Base-by-base conservation (phyloP, 2,888 invertebrate genomes). In the Drosophila mayaguana region DNA sequence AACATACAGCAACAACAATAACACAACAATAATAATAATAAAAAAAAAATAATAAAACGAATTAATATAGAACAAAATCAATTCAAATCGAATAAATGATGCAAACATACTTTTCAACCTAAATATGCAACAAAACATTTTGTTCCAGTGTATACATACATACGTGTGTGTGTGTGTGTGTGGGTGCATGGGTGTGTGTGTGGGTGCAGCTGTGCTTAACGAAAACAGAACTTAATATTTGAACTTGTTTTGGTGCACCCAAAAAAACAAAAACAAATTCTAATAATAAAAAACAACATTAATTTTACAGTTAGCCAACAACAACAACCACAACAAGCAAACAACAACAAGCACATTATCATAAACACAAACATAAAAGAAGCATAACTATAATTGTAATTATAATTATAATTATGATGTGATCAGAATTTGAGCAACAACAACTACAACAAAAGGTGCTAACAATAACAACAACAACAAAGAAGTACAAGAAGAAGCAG, bases 371-470 rank as follows among this genome's bases (percentile, higher is more conserved):
- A 45, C 48, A 69, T 20, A 36, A 60, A 55, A 32, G 25, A 28
- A 28, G 50, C 60, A 56, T 42, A 66, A 71, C 16, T 22, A 63
- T 63, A 56, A 61, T 70, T 28, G 2, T 22, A 22, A n/a, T n/a
- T 38, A 57, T 48, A 62, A 69, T 59, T 34, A 55, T 32, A 51
- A 63, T 63, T 73, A 60, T 60, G 50, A 63, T 68, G 62, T 73
- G 63, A 73, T 68, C 50, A 59, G 73, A 68, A 60, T 71, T 50
- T 34, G 56, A 71, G 62, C 69, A 62, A 48, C 32, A 20, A 43
- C 28, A 32, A 65, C 60, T 48, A 60, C 32, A 54, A 56, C 16
- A 34, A 43, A 25, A 57, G 45, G 57, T 36, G 56, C 55, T 34
- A 48, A 59, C 34, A 46, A 38, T 8, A 28, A 28, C 25, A 60